phyloP scores from a whole-genome alignment of 2,888 invertebrate species.

The Heptascelio sp. region DNA sequence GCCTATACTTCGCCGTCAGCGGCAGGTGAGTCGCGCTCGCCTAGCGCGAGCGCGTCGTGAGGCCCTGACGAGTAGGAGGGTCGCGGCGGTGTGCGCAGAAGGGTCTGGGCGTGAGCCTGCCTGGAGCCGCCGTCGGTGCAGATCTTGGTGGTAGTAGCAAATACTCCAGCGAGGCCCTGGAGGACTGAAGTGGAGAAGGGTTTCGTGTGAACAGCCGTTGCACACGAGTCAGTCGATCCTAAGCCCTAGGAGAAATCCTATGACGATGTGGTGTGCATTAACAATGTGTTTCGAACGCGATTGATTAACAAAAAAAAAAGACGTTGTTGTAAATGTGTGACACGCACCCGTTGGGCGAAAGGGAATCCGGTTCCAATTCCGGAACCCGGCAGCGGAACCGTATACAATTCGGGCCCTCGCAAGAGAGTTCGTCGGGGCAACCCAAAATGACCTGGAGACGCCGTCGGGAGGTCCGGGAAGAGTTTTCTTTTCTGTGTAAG shows the following conservation, averaged over 20 bases:
- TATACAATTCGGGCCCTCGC: slow-evolving; percentile 85
- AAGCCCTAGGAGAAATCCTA: slow-evolving; percentile 86
- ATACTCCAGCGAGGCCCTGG: slow-evolving; percentile 88
- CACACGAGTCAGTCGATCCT: slow-evolving; percentile 89
- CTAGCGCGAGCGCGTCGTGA: slow-evolving; percentile 66
- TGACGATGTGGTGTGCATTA: slow-evolving; percentile 83
- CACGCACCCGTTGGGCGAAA: slow-evolving; percentile 85
- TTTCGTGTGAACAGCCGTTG: slow-evolving; percentile 88
- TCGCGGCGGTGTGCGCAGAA: slow-evolving; percentile 85
- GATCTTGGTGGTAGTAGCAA: slow-evolving; percentile 88
- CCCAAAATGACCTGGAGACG: slow-evolving; percentile 86
- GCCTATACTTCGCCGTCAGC: slow-evolving; percentile 82
- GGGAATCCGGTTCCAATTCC: slow-evolving; percentile 87
- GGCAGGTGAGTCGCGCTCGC: slow-evolving; percentile 86
- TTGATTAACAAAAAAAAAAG: no score
- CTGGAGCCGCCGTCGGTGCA: slow-evolving; percentile 80
- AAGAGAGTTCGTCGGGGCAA: slow-evolving; percentile 85
- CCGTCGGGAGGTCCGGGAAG: slow-evolving; percentile 86
- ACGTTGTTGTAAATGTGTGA: no score
- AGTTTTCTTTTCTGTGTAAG: slow-evolving; percentile 86
- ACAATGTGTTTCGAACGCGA: slow-evolving; percentile 76
- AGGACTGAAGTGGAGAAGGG: slow-evolving; percentile 88
- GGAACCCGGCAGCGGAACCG: slow-evolving; percentile 87
- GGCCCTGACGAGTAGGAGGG: slow-evolving; percentile 75
- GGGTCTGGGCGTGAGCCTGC: slow-evolving; percentile 83